Evolutionary conservation across 2,888 invertebrate genomes (phyloP), one percentile per base, ranked within the genome.

Genomic region (Podabrus alpinus): DNA sequence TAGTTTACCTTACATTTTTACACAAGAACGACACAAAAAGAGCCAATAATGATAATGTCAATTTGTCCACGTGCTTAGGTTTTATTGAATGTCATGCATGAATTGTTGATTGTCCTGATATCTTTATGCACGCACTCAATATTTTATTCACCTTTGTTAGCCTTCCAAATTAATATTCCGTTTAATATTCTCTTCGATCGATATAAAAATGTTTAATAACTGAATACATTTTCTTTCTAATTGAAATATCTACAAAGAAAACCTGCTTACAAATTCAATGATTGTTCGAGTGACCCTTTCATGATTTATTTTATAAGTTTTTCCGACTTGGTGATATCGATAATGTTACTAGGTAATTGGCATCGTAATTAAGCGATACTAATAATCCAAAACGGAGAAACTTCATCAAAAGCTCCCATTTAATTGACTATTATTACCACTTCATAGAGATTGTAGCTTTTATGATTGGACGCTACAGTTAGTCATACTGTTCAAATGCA

Each of bases 1-100:
- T 73, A 72, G 72, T 76, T 74, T 75, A 70, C 74, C 69, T 75
- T 75, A 72, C 70, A 72, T 69, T 67, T 72, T 74, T 69, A 72
- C 66, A 59, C 69, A 69, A 67, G 68, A 72, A 19, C 71, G 45
- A 66, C 61, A 66, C 17, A 29, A 21, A 74, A 59, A 69, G 19
- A n/a, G 45, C 59, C 45, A 72, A 72, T 75, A 70, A 70, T 73
- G 68, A 70, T 72, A 72, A 75, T 68, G 67, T 68, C 75, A 69
- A 72, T 75, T 69, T 62, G 29, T 72, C 72, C 72, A 75, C 75
- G 75, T 75, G 75, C 68, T 62, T 16, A 66, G 29, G 29, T 69
- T 67, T 72, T 75, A 69, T 70, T 70, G 70, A 75, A 75, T 75
- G 75, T 72, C 72, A 66, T 10, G 15, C 69, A 68, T 69, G 59